Conservation (phyloP, 2,113 vertebrate species). For the Xiphias gladius region DNA sequence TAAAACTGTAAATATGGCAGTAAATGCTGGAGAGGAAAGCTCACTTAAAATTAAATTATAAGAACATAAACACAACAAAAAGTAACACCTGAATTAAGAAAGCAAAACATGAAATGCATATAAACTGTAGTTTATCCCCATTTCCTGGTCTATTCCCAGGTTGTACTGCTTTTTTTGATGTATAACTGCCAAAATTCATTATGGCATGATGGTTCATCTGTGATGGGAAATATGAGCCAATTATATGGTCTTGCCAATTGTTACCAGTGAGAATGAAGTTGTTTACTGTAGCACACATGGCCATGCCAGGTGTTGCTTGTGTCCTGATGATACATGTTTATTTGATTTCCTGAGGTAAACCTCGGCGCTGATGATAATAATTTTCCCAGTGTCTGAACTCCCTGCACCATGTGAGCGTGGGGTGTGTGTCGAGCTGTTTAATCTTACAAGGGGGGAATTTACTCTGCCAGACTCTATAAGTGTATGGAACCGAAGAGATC, state of each 20-base stretch:
- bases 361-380: constrained; percentile 62
- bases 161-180: not conserved
- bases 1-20: not conserved
- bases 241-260: not conserved
- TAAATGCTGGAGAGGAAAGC: not conserved
- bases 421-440: constrained; percentile 56
- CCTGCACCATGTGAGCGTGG: constrained; percentile 3
- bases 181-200: not conserved
- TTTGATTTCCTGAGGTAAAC: constrained; percentile 61
- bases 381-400: constrained; percentile 56
- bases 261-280: not conserved
- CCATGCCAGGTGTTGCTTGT: constrained; percentile 43
- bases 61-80: too few species aligned
- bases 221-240: not conserved
- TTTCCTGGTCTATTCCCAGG: not conserved
- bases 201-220: not conserved
- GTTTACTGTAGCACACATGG: constrained; percentile 9
- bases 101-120: not conserved
- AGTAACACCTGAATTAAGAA: not conserved
- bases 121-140: too few species aligned
- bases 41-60: not conserved
- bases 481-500: constrained; percentile 16
- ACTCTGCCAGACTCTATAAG: constrained; percentile 58
- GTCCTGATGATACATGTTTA: constrained; percentile 47
- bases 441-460: constrained; percentile 36